Conservation (phyloP, 2,888 invertebrate genomes). For the Tenodera sinensis region DNA sequence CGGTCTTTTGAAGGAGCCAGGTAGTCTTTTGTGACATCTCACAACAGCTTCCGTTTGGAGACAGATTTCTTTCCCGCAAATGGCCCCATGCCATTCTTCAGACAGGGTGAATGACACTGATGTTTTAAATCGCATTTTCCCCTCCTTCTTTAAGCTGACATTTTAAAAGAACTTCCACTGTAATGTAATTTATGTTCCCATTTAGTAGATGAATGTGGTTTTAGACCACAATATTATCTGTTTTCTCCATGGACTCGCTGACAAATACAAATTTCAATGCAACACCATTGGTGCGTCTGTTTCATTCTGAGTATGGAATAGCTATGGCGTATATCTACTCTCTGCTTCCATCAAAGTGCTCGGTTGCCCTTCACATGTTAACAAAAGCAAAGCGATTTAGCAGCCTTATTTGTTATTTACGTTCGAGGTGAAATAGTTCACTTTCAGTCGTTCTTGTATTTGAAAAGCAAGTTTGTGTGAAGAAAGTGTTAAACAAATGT, state of each 20-base stretch:
- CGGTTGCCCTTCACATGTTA: neutral
- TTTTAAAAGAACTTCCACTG: neutral
- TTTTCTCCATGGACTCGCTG: neutral
- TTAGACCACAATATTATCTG: neutral
- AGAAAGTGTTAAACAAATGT: no score
- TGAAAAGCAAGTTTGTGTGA: no score
- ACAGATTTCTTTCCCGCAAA: neutral
- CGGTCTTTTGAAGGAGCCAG: neutral
- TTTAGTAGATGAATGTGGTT: neutral
- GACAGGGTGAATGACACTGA: neutral
- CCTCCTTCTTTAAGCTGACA: neutral
- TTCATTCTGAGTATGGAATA: no score
- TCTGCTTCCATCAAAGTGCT: neutral
- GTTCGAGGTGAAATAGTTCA: no score
- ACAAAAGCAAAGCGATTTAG: neutral
- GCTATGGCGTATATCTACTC: no score
- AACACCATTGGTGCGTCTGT: neutral
- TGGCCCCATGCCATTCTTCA: neutral
- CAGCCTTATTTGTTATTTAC: no score
- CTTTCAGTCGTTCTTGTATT: no score
- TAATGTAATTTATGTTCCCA: neutral
- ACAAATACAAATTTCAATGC: neutral
- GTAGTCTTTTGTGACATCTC: neutral
- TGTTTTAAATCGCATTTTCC: neutral
- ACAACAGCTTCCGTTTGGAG: neutral